Conservation (phyloP, 1,140 invertebrate genomes). For the Penaeus chinensis region DNA sequence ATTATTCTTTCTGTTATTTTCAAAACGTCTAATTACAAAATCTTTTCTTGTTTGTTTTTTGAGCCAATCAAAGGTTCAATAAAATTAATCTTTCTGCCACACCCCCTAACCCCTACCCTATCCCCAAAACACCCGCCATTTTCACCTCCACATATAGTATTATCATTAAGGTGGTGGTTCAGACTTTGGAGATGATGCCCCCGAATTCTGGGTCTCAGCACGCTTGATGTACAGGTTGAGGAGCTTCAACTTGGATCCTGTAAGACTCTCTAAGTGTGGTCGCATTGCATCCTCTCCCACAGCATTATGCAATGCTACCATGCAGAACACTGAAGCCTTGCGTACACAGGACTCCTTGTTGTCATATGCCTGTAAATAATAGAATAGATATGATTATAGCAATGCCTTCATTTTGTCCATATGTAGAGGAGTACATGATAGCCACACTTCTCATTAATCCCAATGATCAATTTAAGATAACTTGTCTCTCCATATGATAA, state of each 20-base stretch:
- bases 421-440: too few relatives aligned
- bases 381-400: slow-evolving; percentile 63
- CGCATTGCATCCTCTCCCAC: slow-evolving; percentile 86
- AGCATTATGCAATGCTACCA: slow-evolving; percentile 89
- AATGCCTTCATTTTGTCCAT: background rate
- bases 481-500: too few relatives aligned
- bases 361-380: slow-evolving; percentile 81
- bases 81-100: too few relatives aligned
- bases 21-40: slow-evolving; percentile 5
- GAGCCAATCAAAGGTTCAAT: too few relatives aligned
- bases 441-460: too few relatives aligned
- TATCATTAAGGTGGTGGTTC: slow-evolving; percentile 60
- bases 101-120: too few relatives aligned
- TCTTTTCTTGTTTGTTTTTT: background rate
- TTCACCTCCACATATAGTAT: too few relatives aligned
- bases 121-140: too few relatives aligned
- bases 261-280: slow-evolving; percentile 81
- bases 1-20: background rate
- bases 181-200: slow-evolving; percentile 63
- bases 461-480: too few relatives aligned
- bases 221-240: slow-evolving; percentile 81
- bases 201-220: slow-evolving; percentile 67
- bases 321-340: slow-evolving; percentile 94
- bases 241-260: slow-evolving; percentile 85
- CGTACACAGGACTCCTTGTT: slow-evolving; percentile 87